Evolutionary conservation across 2,797 vertebrate genomes (phyloP), one percentile per base, ranked within the genome.

Genomic region (Garrulus glandarius): DNA sequence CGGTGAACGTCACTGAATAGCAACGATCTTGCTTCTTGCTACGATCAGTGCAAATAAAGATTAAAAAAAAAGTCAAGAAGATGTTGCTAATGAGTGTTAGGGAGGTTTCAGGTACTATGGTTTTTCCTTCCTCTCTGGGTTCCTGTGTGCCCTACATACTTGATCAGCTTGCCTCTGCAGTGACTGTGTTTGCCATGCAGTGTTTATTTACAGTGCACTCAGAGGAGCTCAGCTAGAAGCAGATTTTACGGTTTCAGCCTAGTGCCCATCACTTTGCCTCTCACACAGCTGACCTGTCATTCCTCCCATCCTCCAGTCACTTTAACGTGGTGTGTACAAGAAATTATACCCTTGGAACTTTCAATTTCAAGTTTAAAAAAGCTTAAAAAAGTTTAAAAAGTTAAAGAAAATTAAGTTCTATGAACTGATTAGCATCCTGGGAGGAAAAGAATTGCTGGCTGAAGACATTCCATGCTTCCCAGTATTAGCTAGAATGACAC

Each of bases 101-200:
- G 11, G 15, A 67, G 15, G 39, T 69, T 94, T 72, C 43, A 43
- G 21, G 11, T 47, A n/a, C 37, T 9, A 6, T 9, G 5, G 4
- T 6, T 24, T 80, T 79, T 88, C 37, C 16, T 52, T 32, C 29
- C 10, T 27, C 17, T 86, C 36, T 82, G 32, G 27, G 5, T 43
- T 81, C 22, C 27, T 47, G 0, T 34, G 10, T 61, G 30, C 56
- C 22, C 10, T 69, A 34, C 5, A 13, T 37, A n/a, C 15, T 11
- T 67, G 24, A 49, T 27, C 9, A 19, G 4, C 13, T 85, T 77
- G 7, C 27, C 13, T 46, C 47, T 85, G 43, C 59, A 46, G 30
- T 59, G 72, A 2, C 9, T 0, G 0, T 6, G 2, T 84, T 82
- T 87, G 46, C 34, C 24, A 29, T 26, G 3, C 10, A 19, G 5